These are phyloP conservation scores for Echinometra lucunter DNA, from an alignment of 53 echinoderm and acorn worm genomes.

Conservation along the genomic window DNA sequence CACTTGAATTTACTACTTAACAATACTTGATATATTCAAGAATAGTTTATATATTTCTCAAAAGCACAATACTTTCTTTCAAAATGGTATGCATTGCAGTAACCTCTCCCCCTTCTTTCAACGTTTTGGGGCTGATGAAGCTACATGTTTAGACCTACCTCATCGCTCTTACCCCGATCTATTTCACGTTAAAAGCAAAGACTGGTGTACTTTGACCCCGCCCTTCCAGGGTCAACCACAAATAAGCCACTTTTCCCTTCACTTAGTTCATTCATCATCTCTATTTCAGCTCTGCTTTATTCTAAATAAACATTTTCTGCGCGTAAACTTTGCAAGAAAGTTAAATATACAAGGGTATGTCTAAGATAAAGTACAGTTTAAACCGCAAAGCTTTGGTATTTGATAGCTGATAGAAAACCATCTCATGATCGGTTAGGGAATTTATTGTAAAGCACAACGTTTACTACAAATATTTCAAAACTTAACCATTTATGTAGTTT, in stretches of 20 bases:
- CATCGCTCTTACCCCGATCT: not conserved
- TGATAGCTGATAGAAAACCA: not conserved
- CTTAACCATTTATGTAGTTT: too few relatives aligned
- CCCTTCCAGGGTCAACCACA: constrained; percentile 4
- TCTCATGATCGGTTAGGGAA: too few relatives aligned
- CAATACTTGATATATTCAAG: too few relatives aligned
- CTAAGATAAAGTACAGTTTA: not conserved
- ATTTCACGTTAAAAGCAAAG: constrained; percentile 11
- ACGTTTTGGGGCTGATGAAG: not conserved
- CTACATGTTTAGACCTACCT: not conserved
- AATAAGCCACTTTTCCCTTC: constrained; percentile 23
- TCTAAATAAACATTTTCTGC: constrained; percentile 29
- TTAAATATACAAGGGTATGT: constrained; percentile 11
- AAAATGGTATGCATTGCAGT: not conserved
- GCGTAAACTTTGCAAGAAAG: constrained; percentile 11
- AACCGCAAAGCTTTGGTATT: not conserved
- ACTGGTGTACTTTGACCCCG: constrained; percentile 4
- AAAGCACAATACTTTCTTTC: not conserved
- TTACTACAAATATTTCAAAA: too few relatives aligned
- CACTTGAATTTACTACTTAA: too few relatives aligned
- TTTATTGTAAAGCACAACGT: too few relatives aligned
- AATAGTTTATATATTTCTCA: too few relatives aligned
- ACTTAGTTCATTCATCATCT: constrained; percentile 14
- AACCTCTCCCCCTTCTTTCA: not conserved
- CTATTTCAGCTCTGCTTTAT: not conserved